Evolutionary conservation across 2,888 invertebrate species (phyloP).

Genomic region (Coelinius sp.): DNA sequence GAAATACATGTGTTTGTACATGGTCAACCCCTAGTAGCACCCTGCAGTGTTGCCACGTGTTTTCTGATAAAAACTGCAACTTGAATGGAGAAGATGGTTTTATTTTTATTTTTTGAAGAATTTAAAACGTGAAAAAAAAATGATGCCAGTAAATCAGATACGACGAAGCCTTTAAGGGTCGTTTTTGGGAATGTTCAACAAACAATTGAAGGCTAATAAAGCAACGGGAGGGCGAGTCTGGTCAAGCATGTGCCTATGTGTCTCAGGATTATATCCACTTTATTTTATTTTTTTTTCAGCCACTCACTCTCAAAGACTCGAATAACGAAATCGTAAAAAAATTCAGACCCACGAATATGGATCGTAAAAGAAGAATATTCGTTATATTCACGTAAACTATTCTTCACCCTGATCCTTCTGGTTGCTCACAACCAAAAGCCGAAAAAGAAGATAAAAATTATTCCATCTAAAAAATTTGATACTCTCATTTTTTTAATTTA

Average conservation of each 20-base stretch:
- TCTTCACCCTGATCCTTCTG: too few relatives aligned
- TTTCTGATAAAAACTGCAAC: conserved; percentile 21
- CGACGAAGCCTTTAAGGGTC: conserved; percentile 66
- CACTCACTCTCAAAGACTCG: background rate
- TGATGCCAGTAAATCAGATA: conserved; percentile 64
- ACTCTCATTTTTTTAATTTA: background rate
- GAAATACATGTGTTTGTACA: background rate
- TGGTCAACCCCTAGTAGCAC: background rate
- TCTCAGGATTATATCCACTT: conserved; percentile 29
- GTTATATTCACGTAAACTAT: conserved; percentile 33
- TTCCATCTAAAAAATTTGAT: background rate
- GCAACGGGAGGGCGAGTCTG: conserved; percentile 62
- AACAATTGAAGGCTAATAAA: conserved; percentile 71
- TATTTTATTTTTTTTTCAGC: conserved; percentile 20
- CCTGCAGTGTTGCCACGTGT: conserved; percentile 19
- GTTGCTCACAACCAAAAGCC: background rate
- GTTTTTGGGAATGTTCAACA: conserved; percentile 70
- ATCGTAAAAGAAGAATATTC: conserved; percentile 38
- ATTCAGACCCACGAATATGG: conserved; percentile 27
- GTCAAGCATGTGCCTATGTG: conserved; percentile 51
- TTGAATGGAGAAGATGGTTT: background rate
- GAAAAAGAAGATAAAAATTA: background rate
- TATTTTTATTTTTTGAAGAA: conserved; percentile 17
- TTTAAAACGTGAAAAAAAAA: conserved; percentile 37
- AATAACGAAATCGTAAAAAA: conserved; percentile 39